Evolutionary conservation across 2,113 vertebrate genomes (phyloP).

Genomic region (Notothenia rossii): DNA sequence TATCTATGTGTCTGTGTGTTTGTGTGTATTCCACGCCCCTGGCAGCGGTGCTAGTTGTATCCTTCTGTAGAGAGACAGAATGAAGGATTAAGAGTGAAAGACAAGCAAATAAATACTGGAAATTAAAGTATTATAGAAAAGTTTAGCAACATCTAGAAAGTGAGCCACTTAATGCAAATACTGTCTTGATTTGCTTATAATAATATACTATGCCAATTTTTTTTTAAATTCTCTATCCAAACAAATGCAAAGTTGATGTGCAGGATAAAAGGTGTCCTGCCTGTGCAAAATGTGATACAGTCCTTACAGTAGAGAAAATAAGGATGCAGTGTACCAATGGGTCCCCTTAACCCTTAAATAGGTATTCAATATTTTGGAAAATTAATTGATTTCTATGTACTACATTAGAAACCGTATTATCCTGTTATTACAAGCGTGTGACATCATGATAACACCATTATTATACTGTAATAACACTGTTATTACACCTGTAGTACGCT

Average conservation of each 20-base stretch:
- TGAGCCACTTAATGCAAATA: constrained; percentile 21
- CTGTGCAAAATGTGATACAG: not conserved
- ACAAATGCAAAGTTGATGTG: not conserved
- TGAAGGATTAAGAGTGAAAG: constrained; percentile 70
- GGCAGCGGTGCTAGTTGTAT: constrained; percentile 70
- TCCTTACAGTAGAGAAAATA: too few species aligned
- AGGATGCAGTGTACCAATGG: not conserved
- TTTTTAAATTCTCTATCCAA: not conserved
- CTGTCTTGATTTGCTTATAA: not conserved
- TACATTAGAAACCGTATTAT: too few species aligned
- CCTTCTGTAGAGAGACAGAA: constrained; percentile 66
- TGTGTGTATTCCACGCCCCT: constrained; percentile 62
- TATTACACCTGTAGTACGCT: too few species aligned
- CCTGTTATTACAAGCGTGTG: too few species aligned
- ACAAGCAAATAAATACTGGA: constrained; percentile 54
- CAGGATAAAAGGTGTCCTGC: too few species aligned
- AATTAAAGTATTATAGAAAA: constrained; percentile 47
- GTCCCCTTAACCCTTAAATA: too few species aligned
- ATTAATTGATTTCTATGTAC: too few species aligned
- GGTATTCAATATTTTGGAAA: too few species aligned
- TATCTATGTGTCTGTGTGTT: constrained; percentile 29
- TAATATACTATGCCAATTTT: not conserved
- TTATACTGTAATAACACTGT: too few species aligned
- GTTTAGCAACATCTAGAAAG: constrained; percentile 40
- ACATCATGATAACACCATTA: too few species aligned